phyloP scores from a whole-genome alignment of 2,797 vertebrate species.

The Chiroxiphia lanceolata region DNA sequence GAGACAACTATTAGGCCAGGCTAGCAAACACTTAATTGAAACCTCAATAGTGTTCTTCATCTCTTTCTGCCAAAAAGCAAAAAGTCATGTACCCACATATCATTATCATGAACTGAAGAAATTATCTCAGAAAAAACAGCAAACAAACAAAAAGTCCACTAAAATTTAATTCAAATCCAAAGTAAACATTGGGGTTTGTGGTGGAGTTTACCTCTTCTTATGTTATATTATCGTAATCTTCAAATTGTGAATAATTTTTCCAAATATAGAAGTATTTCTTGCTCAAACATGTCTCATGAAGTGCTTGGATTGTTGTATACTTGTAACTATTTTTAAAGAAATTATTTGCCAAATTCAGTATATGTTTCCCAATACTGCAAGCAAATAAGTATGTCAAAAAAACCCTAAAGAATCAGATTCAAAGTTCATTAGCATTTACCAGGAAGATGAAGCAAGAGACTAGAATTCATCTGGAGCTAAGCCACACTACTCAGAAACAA shows the following conservation, averaged over 20 bases:
- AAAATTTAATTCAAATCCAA: background rate
- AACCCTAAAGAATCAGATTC: background rate
- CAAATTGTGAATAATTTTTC: background rate
- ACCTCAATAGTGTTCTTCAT: too few relatives aligned
- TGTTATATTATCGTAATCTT: background rate
- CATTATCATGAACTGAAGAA: too few relatives aligned
- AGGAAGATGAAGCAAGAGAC: background rate
- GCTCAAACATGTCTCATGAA: background rate
- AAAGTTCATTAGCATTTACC: constrained; percentile 23
- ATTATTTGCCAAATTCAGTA: background rate
- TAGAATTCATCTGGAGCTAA: background rate
- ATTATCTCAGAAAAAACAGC: background rate
- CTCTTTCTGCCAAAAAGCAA: too few relatives aligned
- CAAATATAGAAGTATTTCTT: background rate
- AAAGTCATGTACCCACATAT: too few relatives aligned
- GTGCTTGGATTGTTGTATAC: background rate
- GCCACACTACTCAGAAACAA: constrained; percentile 30
- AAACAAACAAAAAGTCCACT: background rate
- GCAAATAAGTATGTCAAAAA: background rate
- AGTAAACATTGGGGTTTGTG: background rate
- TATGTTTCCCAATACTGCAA: background rate
- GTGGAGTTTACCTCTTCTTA: background rate
- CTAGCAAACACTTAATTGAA: background rate
- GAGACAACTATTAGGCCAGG: background rate
- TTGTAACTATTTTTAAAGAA: background rate